A percentile compares a stretch with the other conserved stretches of the same genome.
phyloP scores from a whole-genome alignment of 2,888 invertebrate genomes.

The Drosophila melanosoma region DNA sequence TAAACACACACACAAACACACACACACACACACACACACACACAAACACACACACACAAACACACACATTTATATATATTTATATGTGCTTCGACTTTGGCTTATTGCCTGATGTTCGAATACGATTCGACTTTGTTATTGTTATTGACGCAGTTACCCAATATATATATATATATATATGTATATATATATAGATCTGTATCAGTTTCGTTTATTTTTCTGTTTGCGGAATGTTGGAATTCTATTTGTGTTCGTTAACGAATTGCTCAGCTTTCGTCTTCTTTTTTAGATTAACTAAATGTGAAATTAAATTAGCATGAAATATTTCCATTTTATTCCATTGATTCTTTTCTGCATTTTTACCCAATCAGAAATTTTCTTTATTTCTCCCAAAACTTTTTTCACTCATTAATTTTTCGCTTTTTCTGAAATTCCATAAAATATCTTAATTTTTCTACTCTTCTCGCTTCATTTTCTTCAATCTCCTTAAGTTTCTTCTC shows the following conservation, averaged over 20 bases:
- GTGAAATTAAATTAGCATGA: not conserved
- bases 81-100: slow-evolving; percentile 60
- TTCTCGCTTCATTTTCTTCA: not conserved
- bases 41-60: slow-evolving; percentile 13
- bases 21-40: slow-evolving; percentile 4
- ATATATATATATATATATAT: not conserved
- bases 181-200: not conserved
- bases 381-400: not conserved
- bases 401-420: not conserved
- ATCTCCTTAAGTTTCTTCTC: not conserved
- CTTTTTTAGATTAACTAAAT: not conserved
- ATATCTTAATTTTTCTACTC: not conserved
- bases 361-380: not conserved
- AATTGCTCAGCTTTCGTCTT: not conserved
- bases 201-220: not conserved
- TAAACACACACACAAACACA: slow-evolving; percentile 25
- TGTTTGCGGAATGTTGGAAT: not conserved
- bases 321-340: not conserved
- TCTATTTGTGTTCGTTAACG: not conserved
- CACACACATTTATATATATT: slow-evolving; percentile 6
- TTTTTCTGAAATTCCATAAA: not conserved
- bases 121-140: slow-evolving; percentile 52
- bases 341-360: not conserved
- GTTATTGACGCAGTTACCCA: slow-evolving; percentile 18
- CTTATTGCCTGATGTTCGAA: slow-evolving; percentile 60